Evolutionary conservation across 2,888 invertebrate species (phyloP).

Genomic region (Philaethria dido): DNA sequence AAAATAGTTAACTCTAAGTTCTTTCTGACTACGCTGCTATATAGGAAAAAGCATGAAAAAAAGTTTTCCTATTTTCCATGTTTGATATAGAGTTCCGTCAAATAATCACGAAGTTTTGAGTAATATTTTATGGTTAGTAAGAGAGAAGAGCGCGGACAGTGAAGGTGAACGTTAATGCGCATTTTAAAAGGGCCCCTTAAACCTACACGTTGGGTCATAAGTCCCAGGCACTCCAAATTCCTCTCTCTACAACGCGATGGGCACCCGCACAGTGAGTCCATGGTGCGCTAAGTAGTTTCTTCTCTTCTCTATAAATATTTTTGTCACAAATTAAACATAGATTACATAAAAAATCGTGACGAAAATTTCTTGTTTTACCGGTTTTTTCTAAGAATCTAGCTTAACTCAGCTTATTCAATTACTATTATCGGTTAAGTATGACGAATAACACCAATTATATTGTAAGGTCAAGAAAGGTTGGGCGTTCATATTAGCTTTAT

Average conservation of each 20-base stretch:
- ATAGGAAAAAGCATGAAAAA: too few species aligned
- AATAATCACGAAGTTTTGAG: background rate
- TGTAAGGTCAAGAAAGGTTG: conserved; percentile 2
- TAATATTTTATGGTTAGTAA: background rate
- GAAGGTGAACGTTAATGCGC: too few species aligned
- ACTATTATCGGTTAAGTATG: background rate
- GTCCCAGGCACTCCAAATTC: too few species aligned
- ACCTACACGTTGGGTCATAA: too few species aligned
- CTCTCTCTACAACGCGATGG: too few species aligned
- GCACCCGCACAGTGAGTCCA: too few species aligned
- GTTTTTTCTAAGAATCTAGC: background rate
- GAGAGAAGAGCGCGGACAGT: too few species aligned
- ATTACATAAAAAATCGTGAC: conserved; percentile 1
- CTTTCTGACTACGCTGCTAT: too few species aligned
- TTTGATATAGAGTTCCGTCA: background rate
- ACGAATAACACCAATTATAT: background rate
- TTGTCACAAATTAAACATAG: background rate
- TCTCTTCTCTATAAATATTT: too few species aligned
- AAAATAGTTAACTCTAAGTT: too few species aligned
- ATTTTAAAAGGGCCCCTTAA: too few species aligned
- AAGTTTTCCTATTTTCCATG: background rate
- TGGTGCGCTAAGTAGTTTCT: too few species aligned
- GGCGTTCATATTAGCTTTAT: background rate
- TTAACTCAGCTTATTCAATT: conserved; percentile 6
- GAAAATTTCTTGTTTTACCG: background rate